phyloP scores from a whole-genome alignment of 2,888 invertebrate species.

The Ectobius pallidus region DNA sequence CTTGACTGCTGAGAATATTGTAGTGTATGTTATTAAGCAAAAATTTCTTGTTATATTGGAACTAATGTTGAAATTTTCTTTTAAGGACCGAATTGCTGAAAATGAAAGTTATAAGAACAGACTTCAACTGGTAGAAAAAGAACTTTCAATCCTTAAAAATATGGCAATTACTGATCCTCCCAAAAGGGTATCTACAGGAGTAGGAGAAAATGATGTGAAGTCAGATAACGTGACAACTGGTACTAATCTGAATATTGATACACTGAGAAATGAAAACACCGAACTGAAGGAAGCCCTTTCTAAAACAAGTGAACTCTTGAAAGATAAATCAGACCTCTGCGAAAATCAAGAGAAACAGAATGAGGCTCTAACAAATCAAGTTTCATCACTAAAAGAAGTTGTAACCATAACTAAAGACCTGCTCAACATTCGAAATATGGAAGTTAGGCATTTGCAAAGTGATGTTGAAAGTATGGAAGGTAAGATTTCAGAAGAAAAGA shows the following conservation, averaged over 20 bases:
- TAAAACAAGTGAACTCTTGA: constrained; percentile 72
- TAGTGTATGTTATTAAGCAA: too few relatives aligned
- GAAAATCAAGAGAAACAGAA: constrained; percentile 82
- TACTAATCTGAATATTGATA: neutral
- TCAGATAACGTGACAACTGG: neutral
- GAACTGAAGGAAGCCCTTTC: constrained; percentile 53
- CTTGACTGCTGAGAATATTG: too few relatives aligned
- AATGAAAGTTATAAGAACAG: constrained; percentile 60
- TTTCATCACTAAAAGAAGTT: constrained; percentile 76
- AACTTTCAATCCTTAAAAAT: constrained; percentile 45
- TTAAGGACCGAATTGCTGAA: constrained; percentile 62
- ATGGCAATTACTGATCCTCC: neutral
- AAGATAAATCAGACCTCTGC: constrained; percentile 77
- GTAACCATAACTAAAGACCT: constrained; percentile 81
- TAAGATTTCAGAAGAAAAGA: constrained; percentile 73
- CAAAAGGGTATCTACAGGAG: neutral
- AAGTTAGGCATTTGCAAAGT: constrained; percentile 71
- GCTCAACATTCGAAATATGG: constrained; percentile 66
- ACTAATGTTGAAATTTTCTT: too few relatives aligned
- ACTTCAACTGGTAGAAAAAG: constrained; percentile 52
- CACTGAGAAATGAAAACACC: neutral
- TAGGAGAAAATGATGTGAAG: neutral
- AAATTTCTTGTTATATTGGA: too few relatives aligned
- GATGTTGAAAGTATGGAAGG: constrained; percentile 72
- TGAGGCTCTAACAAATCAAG: constrained; percentile 63